phyloP scores from a whole-genome alignment of 2,113 vertebrate genomes.

The Egretta garzetta region DNA sequence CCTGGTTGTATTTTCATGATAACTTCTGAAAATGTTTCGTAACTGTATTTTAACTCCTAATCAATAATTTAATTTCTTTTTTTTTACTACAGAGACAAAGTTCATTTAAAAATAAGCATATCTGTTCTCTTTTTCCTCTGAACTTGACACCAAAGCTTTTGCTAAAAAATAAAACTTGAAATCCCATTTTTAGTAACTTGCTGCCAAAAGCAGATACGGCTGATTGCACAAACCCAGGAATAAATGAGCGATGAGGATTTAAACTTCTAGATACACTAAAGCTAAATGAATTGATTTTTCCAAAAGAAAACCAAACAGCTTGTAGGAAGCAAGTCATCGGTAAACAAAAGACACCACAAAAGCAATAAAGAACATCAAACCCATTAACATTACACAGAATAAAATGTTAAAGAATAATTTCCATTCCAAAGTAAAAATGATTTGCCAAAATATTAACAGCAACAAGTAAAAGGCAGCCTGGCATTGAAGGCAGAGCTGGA shows the following conservation, averaged over 20 bases:
- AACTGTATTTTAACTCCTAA: neutral
- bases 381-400: neutral
- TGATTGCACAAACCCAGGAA: slow-evolving; percentile 20
- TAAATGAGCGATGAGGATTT: neutral
- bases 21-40: neutral
- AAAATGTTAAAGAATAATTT: neutral
- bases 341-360: slow-evolving; percentile 25
- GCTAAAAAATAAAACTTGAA: neutral
- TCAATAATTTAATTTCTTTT: neutral
- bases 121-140: neutral
- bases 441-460: neutral
- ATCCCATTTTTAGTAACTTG: neutral
- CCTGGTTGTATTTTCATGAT: neutral
- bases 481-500: neutral
- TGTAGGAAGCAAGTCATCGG: neutral
- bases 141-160: neutral
- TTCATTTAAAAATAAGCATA: neutral
- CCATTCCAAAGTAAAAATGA: neutral
- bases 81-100: neutral
- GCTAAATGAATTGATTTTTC: neutral
- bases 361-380: neutral
- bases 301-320: neutral
- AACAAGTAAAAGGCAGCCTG: neutral
- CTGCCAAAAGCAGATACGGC: neutral
- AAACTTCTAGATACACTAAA: neutral